Conservation (phyloP, 2,888 invertebrate species). For the Eremobia ochroleuca region DNA sequence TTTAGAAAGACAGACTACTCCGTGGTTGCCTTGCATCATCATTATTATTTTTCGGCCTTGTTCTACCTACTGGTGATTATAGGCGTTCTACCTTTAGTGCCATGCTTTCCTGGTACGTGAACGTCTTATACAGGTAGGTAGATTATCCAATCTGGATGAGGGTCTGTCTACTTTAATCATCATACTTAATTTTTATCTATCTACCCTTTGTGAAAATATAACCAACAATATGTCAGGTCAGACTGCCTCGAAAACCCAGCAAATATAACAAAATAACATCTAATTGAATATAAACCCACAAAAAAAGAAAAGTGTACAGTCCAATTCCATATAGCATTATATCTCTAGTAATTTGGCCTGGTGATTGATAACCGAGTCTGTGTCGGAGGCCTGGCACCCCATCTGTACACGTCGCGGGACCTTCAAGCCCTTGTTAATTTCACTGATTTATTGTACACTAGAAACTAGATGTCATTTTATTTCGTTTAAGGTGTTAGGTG, state of each 20-base stretch:
- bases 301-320: slow-evolving; percentile 60
- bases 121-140: no score
- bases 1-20: background rate
- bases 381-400: slow-evolving; percentile 54
- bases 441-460: slow-evolving; percentile 67
- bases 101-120: background rate
- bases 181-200: background rate
- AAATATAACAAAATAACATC: slow-evolving; percentile 45
- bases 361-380: slow-evolving; percentile 63
- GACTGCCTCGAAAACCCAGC: background rate
- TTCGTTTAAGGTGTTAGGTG: slow-evolving; percentile 19
- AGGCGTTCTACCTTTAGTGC: background rate
- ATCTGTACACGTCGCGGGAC: slow-evolving; percentile 66
- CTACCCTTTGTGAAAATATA: background rate
- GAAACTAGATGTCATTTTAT: slow-evolving; percentile 63
- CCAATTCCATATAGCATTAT: slow-evolving; percentile 66
- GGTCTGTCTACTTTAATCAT: background rate
- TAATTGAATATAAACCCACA: slow-evolving; percentile 55
- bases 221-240: slow-evolving; percentile 11
- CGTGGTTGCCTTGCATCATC: background rate
- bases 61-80: background rate
- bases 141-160: no score
- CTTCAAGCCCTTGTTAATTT: slow-evolving; percentile 64
- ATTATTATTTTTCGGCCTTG: background rate
- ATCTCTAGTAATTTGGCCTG: slow-evolving; percentile 63